A percentile compares a stretch with the other conserved stretches of the same genome.
Evolutionary conservation across 37 sponge, comb jelly and placozoan species (phyloP).

Genomic region (Aphrocallistes beatrix): DNA sequence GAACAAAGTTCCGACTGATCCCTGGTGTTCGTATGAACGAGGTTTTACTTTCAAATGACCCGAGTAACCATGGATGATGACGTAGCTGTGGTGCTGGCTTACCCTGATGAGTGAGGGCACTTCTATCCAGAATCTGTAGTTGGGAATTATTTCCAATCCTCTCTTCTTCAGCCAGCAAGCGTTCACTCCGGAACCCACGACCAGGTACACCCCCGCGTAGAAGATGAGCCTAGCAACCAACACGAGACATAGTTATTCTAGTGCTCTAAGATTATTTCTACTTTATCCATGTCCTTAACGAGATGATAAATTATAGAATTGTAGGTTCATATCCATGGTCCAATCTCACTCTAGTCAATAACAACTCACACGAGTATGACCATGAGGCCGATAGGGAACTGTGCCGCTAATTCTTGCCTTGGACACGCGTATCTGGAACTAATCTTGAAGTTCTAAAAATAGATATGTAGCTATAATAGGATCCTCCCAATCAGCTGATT

Average conservation of each 20-base stretch:
- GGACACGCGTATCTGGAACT: not conserved
- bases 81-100: no score
- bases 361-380: not conserved
- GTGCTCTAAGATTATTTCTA: not conserved
- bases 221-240: not conserved
- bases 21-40: no score
- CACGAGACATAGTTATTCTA: not conserved
- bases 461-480: not conserved
- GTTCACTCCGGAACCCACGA: not conserved
- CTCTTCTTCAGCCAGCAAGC: not conserved
- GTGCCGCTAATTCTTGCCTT: not conserved
- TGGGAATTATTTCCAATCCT: not conserved
- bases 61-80: no score
- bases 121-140: not conserved
- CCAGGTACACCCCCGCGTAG: not conserved
- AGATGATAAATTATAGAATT: not conserved
- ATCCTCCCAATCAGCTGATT: not conserved
- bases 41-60: no score
- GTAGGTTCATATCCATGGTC: not conserved
- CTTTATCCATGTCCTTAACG: not conserved
- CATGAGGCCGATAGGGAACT: not conserved
- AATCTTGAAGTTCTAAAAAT: not conserved
- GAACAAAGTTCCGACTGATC: no score
- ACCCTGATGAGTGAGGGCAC: not conserved
- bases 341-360: not conserved